These are phyloP conservation scores for Zaprionus gabonicus DNA, from an alignment of 1,140 invertebrate species.

Conservation along the genomic window DNA sequence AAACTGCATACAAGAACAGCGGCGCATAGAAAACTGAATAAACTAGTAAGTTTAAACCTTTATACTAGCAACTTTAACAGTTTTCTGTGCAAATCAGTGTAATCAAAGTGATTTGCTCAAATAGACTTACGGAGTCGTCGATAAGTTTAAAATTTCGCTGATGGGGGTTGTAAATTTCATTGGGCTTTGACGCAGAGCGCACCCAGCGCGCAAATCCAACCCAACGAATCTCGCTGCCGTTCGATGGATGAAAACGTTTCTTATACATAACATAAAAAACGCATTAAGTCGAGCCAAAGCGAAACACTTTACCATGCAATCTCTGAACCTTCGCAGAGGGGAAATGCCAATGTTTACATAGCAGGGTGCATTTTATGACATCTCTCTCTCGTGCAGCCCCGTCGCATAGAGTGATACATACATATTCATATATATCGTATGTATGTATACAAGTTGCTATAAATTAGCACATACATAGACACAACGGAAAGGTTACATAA, in stretches of 20 bases:
- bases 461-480: neutral
- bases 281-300: constrained; percentile 61
- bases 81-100: neutral
- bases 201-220: constrained; percentile 47
- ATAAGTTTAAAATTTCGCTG: constrained; percentile 40
- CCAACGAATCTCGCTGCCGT: constrained; percentile 34
- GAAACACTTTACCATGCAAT: constrained; percentile 69
- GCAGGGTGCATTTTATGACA: constrained; percentile 73
- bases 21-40: neutral
- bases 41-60: neutral
- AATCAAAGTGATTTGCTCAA: neutral
- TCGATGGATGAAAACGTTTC: constrained; percentile 59
- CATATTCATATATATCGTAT: constrained; percentile 1
- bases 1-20: neutral
- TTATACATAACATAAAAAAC: constrained; percentile 79
- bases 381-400: constrained; percentile 42
- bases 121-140: neutral
- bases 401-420: constrained; percentile 35
- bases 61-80: neutral
- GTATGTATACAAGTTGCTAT: constrained; percentile 3
- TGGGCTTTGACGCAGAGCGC: constrained; percentile 29
- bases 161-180: constrained; percentile 55
- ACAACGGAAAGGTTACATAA: neutral
- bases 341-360: constrained; percentile 70
- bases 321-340: constrained; percentile 61